phyloP scores from a whole-genome alignment of 2,113 vertebrate species.

The Cinclus mexicanus region DNA sequence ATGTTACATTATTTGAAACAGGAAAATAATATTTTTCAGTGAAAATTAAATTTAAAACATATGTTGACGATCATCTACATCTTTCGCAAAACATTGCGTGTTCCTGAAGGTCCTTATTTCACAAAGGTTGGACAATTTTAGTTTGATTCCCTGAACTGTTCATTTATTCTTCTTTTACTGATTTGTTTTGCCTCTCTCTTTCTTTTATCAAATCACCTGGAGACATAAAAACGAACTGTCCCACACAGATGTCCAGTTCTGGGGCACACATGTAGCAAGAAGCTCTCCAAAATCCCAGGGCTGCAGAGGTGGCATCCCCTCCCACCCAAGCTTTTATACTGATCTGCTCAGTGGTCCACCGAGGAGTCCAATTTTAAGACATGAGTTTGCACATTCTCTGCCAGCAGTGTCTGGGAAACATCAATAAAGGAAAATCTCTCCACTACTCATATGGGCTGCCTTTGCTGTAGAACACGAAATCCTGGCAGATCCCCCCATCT shows the following conservation, averaged over 20 bases:
- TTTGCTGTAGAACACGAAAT: neutral
- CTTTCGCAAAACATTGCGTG: neutral
- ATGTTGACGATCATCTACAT: neutral
- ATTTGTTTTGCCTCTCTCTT: neutral
- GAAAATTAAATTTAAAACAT: conserved; percentile 44
- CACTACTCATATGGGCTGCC: neutral
- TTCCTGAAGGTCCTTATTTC: neutral
- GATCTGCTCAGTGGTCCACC: neutral
- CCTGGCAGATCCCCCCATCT: neutral
- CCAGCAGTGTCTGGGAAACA: neutral
- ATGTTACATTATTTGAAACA: conserved; percentile 38
- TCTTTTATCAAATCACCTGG: neutral
- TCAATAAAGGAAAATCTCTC: neutral
- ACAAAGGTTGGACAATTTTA: neutral
- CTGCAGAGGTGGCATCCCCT: neutral
- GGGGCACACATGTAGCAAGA: neutral
- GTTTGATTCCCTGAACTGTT: neutral
- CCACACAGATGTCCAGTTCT: neutral
- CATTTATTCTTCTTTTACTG: neutral
- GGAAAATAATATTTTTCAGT: conserved; percentile 10
- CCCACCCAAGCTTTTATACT: neutral
- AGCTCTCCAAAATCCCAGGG: neutral
- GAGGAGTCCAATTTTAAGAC: neutral
- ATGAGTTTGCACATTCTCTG: neutral
- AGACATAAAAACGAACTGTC: neutral